A percentile compares a stretch with the other conserved stretches of the same genome.
Evolutionary conservation across 1,140 invertebrate species (phyloP).

Genomic region (Daktulosphaira vitifoliae): DNA sequence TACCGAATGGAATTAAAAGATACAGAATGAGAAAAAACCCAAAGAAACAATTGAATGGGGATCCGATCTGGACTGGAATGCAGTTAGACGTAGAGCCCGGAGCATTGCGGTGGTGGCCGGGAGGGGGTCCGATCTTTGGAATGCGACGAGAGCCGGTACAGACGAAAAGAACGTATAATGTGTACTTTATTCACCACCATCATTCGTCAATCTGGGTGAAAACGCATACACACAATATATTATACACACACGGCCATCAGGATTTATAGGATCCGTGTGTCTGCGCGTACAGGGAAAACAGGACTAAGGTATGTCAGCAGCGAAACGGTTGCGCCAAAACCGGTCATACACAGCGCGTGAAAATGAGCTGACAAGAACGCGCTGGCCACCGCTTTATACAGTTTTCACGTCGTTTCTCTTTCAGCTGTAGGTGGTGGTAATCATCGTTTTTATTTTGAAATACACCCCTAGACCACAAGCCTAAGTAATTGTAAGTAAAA

Average conservation of each 20-base stretch:
- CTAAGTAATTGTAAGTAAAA: too few relatives aligned
- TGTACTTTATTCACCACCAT: slow-evolving; percentile 22
- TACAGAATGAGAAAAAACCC: not conserved
- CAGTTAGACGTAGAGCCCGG: slow-evolving; percentile 14
- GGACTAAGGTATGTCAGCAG: too few relatives aligned
- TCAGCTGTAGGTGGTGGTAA: too few relatives aligned
- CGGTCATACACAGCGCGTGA: too few relatives aligned
- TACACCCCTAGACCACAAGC: too few relatives aligned
- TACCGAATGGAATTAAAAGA: slow-evolving; percentile 21
- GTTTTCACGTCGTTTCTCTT: too few relatives aligned
- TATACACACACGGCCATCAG: not conserved
- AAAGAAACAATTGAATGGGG: slow-evolving; percentile 31
- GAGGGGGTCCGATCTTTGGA: slow-evolving; percentile 24
- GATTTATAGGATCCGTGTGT: not conserved
- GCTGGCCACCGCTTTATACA: not conserved
- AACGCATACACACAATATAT: not conserved
- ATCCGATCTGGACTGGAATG: slow-evolving; percentile 20
- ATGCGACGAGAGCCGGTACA: slow-evolving; percentile 13
- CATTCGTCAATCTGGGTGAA: slow-evolving; percentile 29
- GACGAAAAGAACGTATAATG: slow-evolving; percentile 3
- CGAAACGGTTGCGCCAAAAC: not conserved
- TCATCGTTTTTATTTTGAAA: too few relatives aligned
- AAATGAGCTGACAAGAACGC: not conserved
- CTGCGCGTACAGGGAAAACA: not conserved
- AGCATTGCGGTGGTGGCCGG: not conserved